These are phyloP conservation scores for Hartigia nigra DNA, from an alignment of 2,888 invertebrate genomes.

Conservation along the genomic window DNA sequence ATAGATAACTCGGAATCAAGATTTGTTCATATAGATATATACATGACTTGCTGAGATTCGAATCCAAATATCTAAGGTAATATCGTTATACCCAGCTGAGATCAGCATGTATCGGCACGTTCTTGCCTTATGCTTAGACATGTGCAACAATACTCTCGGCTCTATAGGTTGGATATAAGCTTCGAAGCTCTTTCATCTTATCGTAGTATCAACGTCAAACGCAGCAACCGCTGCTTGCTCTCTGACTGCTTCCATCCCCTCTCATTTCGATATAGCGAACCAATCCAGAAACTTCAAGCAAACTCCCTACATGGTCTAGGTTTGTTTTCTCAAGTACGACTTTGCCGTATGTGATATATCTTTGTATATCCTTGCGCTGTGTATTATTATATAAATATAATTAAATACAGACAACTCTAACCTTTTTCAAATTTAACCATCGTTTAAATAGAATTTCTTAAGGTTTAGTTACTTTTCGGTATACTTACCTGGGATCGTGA, in stretches of 20 bases:
- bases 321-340: slow-evolving; percentile 43
- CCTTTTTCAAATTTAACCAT: not conserved
- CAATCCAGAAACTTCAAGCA: slow-evolving; percentile 48
- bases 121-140: slow-evolving; percentile 60
- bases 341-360: not conserved
- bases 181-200: slow-evolving; percentile 66
- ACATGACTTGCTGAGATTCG: not conserved
- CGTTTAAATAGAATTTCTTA: not conserved
- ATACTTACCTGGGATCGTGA: not conserved
- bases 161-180: slow-evolving; percentile 61
- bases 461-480: not conserved
- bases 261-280: slow-evolving; percentile 52
- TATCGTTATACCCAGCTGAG: slow-evolving; percentile 35
- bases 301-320: slow-evolving; percentile 33
- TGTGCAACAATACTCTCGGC: slow-evolving; percentile 60
- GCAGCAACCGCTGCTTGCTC: slow-evolving; percentile 57
- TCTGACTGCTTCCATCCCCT: slow-evolving; percentile 56
- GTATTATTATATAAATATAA: not conserved
- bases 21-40: not conserved
- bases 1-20: not conserved
- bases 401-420: not conserved
- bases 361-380: not conserved
- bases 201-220: slow-evolving; percentile 66
- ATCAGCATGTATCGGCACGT: slow-evolving; percentile 53
- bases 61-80: not conserved